Conservation (phyloP, 2,888 invertebrate species). For the Leucozona laternaria region DNA sequence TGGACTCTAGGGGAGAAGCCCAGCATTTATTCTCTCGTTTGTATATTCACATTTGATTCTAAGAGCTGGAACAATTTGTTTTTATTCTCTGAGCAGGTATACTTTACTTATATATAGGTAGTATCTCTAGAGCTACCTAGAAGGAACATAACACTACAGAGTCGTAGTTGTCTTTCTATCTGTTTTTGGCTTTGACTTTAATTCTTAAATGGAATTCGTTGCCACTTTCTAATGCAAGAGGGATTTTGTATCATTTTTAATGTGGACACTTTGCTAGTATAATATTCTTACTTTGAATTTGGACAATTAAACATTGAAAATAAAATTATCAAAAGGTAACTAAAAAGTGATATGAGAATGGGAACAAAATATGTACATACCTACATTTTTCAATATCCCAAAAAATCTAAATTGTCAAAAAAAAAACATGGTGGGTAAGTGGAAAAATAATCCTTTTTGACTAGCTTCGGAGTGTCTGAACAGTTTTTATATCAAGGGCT, state of each 20-base stretch:
- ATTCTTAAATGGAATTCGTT: conserved; percentile 48
- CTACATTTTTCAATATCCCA: too few relatives aligned
- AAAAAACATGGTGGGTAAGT: too few relatives aligned
- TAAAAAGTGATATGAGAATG: conserved; percentile 3
- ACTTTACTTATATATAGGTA: neutral
- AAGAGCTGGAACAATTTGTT: conserved; percentile 31
- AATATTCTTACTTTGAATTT: neutral
- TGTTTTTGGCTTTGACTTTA: conserved; percentile 30
- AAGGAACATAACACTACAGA: neutral
- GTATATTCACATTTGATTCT: conserved; percentile 2
- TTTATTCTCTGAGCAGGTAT: neutral
- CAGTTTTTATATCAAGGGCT: too few relatives aligned
- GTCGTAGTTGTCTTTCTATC: neutral
- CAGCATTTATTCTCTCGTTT: neutral
- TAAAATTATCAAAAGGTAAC: neutral
- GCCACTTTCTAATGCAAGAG: conserved; percentile 13
- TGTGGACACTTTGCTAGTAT: conserved; percentile 21
- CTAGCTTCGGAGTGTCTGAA: too few relatives aligned
- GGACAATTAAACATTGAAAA: neutral
- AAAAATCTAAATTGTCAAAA: too few relatives aligned
- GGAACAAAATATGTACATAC: too few relatives aligned
- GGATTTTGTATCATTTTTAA: conserved; percentile 16
- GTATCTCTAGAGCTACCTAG: neutral
- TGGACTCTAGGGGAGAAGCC: neutral
- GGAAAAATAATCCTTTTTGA: too few relatives aligned